Conservation (phyloP, 2,888 invertebrate species). For the Cecidostiba fungosa region DNA sequence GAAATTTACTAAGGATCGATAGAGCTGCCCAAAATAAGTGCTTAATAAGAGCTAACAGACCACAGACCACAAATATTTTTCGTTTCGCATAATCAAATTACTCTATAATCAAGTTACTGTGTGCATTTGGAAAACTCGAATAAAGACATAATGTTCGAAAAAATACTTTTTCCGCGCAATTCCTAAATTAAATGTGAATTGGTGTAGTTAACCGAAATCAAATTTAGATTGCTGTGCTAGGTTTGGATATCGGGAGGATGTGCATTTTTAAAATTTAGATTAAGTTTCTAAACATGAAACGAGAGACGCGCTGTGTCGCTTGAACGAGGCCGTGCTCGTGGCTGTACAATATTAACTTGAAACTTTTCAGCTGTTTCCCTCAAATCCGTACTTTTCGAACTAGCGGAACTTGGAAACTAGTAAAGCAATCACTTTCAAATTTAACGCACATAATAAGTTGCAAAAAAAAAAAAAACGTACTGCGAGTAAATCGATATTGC, state of each 20-base stretch:
- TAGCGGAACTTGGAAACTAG: slow-evolving; percentile 63
- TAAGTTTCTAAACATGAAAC: not conserved
- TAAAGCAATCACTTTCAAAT: slow-evolving; percentile 57
- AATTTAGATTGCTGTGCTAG: not conserved
- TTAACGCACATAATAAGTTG: not conserved
- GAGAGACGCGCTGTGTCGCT: not conserved
- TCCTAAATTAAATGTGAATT: not conserved
- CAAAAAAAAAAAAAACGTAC: not conserved
- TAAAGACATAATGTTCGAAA: too few relatives aligned
- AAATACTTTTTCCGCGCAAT: too few relatives aligned
- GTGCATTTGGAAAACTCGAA: not conserved
- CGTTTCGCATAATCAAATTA: slow-evolving; percentile 24
- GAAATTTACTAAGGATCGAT: slow-evolving; percentile 24
- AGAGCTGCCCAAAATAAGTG: slow-evolving; percentile 20
- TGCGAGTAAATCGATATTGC: not conserved
- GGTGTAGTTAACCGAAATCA: not conserved
- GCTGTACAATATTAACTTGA: slow-evolving; percentile 31
- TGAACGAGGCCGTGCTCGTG: not conserved
- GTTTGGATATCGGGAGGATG: not conserved
- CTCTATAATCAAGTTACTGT: not conserved
- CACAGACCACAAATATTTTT: slow-evolving; percentile 8
- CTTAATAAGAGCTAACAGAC: not conserved
- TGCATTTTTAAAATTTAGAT: slow-evolving; percentile 11
- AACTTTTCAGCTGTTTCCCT: slow-evolving; percentile 44
- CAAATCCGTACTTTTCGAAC: slow-evolving; percentile 44